Evolutionary conservation across 2,797 vertebrate genomes (phyloP), one percentile per base, ranked within the genome.

Genomic region (Acestrorhynchus altus): DNA sequence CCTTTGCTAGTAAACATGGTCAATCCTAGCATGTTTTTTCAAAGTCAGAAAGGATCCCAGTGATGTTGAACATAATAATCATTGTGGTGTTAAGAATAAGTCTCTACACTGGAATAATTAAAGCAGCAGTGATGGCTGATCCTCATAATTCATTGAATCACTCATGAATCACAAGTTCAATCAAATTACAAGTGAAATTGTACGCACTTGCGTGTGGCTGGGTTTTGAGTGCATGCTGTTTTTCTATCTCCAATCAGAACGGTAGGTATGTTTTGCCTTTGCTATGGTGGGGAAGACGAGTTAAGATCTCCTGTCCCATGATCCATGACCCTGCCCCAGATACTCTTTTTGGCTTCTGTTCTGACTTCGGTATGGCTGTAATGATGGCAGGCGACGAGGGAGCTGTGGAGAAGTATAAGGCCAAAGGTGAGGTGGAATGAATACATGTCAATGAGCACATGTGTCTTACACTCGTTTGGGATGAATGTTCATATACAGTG

Each of bases 291-390:
- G 92, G 82, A 31, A 89, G 26, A 54, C 90, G 89, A 0, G 74
- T 95, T 72, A 92, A 90, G 73, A 86, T 94, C 46, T 87, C 90
- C 65, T 95, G 94, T 52, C 92, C 94, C 0, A 39, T 88, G 44
- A 60, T 22, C 18, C 66, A 65, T 2, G 8, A 9, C 5, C 18
- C 18, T 13, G 47, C 86, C 6, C 31, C 24, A 8, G 28, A 57
- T 4, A 35, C 13, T 40, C 89, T 85, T 0, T 79, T 78, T 8
- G 87, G 92, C 54, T 82, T 89, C 67, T 94, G 94, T 83, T 91
- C 90, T 18, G 26, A 81, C 0, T 83, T 87, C 4, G 90, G 90
- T 67, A 90, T 94, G 90, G 84, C 63, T 0, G 76, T 94, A 28
- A 84, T 88, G 77, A 77, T 92, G 1, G 12, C 73, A 0, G 84